phyloP scores from a whole-genome alignment of 1,140 invertebrate genomes.

The Phthorimaea operculella region DNA sequence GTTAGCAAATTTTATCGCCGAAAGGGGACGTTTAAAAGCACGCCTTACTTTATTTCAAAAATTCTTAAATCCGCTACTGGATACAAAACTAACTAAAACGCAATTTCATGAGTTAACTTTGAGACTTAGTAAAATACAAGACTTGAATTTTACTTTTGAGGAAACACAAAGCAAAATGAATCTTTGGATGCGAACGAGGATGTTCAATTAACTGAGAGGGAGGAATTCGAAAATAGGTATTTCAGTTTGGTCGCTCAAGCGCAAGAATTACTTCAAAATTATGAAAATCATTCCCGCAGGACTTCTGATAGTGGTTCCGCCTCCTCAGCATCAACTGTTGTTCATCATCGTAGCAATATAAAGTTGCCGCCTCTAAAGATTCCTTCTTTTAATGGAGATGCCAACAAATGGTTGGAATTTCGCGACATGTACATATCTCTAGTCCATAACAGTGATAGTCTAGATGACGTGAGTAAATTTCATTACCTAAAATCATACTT shows the following conservation, averaged over 20 bases:
- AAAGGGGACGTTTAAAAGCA: neutral
- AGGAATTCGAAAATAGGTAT: neutral
- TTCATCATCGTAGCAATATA: neutral
- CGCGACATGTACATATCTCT: conserved; percentile 2
- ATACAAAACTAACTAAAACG: neutral
- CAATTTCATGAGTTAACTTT: neutral
- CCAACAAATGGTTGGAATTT: conserved; percentile 1
- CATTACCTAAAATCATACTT: conserved; percentile 8
- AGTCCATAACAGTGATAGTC: neutral
- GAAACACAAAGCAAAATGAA: neutral
- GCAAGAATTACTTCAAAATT: neutral
- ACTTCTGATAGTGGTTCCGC: neutral
- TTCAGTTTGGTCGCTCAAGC: neutral
- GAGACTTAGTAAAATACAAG: conserved; percentile 1
- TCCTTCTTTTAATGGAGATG: conserved; percentile 1
- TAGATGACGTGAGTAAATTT: neutral
- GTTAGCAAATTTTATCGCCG: neutral
- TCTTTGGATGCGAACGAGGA: neutral
- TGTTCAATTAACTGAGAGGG: neutral
- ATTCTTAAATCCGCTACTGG: neutral
- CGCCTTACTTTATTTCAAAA: neutral
- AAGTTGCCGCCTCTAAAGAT: neutral
- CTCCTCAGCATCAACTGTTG: neutral
- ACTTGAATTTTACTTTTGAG: neutral
- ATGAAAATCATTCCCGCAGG: neutral